Percentiles rank a stretch among this genome's conserved stretches.
Evolutionary conservation across 2,113 vertebrate genomes (phyloP).

Genomic region (Lagenorhynchus albirostris): DNA sequence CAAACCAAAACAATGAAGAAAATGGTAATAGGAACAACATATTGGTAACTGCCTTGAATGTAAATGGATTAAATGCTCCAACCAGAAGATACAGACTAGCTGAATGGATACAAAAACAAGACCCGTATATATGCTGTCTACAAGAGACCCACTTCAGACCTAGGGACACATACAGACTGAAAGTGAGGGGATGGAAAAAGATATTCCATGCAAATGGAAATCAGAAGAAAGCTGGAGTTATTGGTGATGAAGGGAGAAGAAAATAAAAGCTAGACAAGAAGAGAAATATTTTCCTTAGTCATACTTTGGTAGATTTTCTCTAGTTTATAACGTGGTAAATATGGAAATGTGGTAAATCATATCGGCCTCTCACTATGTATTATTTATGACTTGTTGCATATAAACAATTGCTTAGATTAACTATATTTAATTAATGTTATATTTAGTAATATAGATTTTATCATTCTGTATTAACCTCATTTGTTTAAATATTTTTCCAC

Average conservation of each 20-base stretch:
- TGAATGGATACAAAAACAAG: too few relatives aligned
- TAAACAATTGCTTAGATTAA: not conserved
- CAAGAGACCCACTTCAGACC: too few relatives aligned
- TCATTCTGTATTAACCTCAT: not conserved
- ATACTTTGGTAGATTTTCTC: not conserved
- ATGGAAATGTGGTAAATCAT: not conserved
- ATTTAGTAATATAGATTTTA: not conserved
- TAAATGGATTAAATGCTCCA: too few relatives aligned
- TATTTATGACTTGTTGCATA: not conserved
- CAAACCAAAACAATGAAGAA: too few relatives aligned
- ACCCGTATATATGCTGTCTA: too few relatives aligned
- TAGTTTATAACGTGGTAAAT: not conserved
- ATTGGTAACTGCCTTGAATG: too few relatives aligned
- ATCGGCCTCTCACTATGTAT: not conserved
- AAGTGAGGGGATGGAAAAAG: too few relatives aligned
- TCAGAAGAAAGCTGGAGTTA: not conserved
- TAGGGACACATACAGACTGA: too few relatives aligned
- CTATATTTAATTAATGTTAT: not conserved
- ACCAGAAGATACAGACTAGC: too few relatives aligned
- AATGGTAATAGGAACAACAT: too few relatives aligned
- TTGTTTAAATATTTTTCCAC: not conserved
- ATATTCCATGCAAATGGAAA: too few relatives aligned
- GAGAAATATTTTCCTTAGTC: not conserved
- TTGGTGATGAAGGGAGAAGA: not conserved
- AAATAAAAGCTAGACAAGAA: not conserved